Evolutionary conservation across 2,888 invertebrate genomes (phyloP), one percentile per base, ranked within the genome.

Genomic region (Scaptomyza polygonia): DNA sequence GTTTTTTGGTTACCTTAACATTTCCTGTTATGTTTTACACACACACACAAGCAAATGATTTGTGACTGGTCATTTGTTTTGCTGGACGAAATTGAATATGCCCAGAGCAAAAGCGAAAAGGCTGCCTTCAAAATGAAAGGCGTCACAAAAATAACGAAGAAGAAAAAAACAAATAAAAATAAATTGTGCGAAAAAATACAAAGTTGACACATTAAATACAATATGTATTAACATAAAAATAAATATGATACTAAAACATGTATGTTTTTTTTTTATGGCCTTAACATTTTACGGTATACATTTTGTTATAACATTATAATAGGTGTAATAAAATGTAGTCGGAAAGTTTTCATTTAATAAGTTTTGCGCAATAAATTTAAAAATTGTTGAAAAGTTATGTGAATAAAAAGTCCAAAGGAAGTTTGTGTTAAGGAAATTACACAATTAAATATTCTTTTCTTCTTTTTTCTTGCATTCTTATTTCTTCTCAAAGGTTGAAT

Each of bases 11-110:
- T 11, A 32, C 39, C 40, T 16, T 6, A 18, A 16, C 1, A 27
- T 16, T 43, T 45, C 32, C 16, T 12, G 14, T 8, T 8, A 12
- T 32, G 32, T n/a, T 29, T 14, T 21, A 14, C 51, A 39, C 39
- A 39, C 49, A 30, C 45, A 39, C 44, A 14, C 48, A 71, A 83
- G 86, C 49, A 14, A 51, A 74, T 77, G 86, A 81, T 81, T 81
- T 84, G 84, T 84, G 71, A 53, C 64, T 66, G 58, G 25, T 43
- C 78, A 86, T 84, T 86, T 81, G 67, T 86, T 84, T 57, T 63
- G 63, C 49, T 11, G 54, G 45, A 18, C 69, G 63, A 84, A 84
- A 81, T 81, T 86, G 87, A 86, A 84, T 72, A 63, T 66, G 59
- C 55, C 25, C 30, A 14, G 8, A 44, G 34, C 32, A 32, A 14